These are phyloP conservation scores for Lithodes maja DNA, from an alignment of 2,888 invertebrate genomes.

Conservation along the genomic window DNA sequence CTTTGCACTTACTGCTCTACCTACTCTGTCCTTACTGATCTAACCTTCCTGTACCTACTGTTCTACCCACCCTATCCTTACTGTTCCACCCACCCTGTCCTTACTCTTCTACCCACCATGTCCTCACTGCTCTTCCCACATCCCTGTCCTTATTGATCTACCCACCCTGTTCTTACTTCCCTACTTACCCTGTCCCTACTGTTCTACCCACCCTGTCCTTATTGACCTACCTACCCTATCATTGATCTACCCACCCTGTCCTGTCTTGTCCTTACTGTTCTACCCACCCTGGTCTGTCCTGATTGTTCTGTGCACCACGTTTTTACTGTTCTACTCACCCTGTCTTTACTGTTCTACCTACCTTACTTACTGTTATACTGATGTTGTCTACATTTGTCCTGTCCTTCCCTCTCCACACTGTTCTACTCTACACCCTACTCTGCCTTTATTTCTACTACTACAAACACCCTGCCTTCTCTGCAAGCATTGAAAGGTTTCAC, in stretches of 20 bases:
- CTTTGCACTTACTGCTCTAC: too few species aligned
- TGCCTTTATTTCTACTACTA: not conserved
- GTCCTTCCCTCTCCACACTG: not conserved
- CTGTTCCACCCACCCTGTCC: not conserved
- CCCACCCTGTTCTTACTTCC: not conserved
- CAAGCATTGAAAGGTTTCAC: too few species aligned
- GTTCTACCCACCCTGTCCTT: not conserved
- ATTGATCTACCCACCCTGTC: not conserved
- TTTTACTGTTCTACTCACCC: not conserved
- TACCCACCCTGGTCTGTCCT: not conserved
- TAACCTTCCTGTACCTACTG: too few species aligned
- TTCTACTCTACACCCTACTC: not conserved
- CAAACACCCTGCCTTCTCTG: too few species aligned
- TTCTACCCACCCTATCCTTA: not conserved
- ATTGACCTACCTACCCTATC: not conserved
- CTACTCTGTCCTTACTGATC: too few species aligned
- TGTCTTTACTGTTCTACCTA: not conserved
- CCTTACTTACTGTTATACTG: not conserved
- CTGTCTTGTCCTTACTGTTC: not conserved
- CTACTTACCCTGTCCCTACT: not conserved
- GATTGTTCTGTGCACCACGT: not conserved
- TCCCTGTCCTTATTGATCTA: not conserved
- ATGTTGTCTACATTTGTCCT: not conserved
- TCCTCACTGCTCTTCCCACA: not conserved
- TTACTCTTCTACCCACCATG: not conserved